These are phyloP conservation scores for Synergus itoensis DNA, from an alignment of 2,888 invertebrate genomes.

Conservation along the genomic window DNA sequence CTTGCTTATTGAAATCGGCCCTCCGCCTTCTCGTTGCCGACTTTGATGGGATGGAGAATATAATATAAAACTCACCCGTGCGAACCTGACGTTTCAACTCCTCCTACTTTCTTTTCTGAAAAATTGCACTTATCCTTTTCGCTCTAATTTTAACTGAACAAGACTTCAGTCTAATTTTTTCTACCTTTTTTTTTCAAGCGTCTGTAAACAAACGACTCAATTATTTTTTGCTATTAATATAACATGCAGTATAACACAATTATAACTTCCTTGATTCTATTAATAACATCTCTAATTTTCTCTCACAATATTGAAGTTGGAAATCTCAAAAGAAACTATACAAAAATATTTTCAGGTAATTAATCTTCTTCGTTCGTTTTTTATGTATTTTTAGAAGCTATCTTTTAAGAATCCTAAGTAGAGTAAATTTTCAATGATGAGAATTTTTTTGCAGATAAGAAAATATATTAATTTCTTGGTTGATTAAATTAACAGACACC, in stretches of 20 bases:
- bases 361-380: too few species aligned
- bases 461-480: not conserved
- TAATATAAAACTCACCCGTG: slow-evolving; percentile 62
- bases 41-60: slow-evolving; percentile 69
- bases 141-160: slow-evolving; percentile 9
- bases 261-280: too few species aligned
- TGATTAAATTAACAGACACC: not conserved
- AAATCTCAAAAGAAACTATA: too few species aligned
- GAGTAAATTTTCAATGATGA: not conserved
- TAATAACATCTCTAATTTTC: too few species aligned
- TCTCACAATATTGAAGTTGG: too few species aligned
- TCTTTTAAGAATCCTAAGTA: too few species aligned
- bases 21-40: slow-evolving; percentile 69
- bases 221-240: not conserved
- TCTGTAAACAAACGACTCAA: slow-evolving; percentile 20
- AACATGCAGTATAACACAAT: not conserved
- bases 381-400: too few species aligned
- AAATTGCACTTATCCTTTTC: not conserved
- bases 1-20: slow-evolving; percentile 72
- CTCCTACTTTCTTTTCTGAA: slow-evolving; percentile 63
- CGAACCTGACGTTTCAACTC: slow-evolving; percentile 71
- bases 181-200: not conserved
- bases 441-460: not conserved
- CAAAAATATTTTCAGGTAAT: too few species aligned
- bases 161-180: not conserved